Conservation (phyloP, 2,113 vertebrate genomes). For the Ictalurus furcatus region DNA sequence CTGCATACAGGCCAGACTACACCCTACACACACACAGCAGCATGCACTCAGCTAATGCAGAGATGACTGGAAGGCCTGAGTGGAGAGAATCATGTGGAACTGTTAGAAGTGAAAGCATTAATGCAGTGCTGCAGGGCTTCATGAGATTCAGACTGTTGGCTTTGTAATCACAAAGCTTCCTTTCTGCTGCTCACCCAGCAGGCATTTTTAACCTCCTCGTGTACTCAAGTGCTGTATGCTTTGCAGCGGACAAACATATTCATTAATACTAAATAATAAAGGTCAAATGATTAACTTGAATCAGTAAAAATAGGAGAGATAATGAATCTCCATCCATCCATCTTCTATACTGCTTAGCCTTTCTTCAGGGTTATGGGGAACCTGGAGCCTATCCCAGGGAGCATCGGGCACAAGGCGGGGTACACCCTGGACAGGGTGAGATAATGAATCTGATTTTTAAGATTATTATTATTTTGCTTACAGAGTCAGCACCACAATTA, state of each 20-base stretch:
- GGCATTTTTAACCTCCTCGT: neutral
- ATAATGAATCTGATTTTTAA: too few relatives aligned
- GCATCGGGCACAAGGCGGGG: too few relatives aligned
- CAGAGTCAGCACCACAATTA: neutral
- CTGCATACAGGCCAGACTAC: neutral
- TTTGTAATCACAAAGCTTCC: neutral
- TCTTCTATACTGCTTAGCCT: too few relatives aligned
- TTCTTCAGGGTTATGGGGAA: too few relatives aligned
- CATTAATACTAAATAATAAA: neutral
- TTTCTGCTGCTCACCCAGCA: conserved; percentile 12
- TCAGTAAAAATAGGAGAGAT: neutral
- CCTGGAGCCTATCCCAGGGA: too few relatives aligned
- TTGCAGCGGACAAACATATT: neutral
- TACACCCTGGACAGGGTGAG: too few relatives aligned
- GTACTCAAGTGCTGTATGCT: neutral
- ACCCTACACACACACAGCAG: conserved; percentile 10
- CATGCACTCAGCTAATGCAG: conserved; percentile 60
- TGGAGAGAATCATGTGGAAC: conserved; percentile 2
- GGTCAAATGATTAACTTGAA: neutral
- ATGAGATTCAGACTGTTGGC: conserved; percentile 21
- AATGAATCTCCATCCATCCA: neutral
- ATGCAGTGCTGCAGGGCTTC: conserved; percentile 23
- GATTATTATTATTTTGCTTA: neutral
- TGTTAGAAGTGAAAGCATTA: conserved; percentile 29
- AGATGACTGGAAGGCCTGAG: conserved; percentile 36